A percentile compares a stretch with the other conserved stretches of the same genome.
Evolutionary conservation across 1,140 invertebrate species (phyloP).

Genomic region (Diabrotica undecimpunctata): DNA sequence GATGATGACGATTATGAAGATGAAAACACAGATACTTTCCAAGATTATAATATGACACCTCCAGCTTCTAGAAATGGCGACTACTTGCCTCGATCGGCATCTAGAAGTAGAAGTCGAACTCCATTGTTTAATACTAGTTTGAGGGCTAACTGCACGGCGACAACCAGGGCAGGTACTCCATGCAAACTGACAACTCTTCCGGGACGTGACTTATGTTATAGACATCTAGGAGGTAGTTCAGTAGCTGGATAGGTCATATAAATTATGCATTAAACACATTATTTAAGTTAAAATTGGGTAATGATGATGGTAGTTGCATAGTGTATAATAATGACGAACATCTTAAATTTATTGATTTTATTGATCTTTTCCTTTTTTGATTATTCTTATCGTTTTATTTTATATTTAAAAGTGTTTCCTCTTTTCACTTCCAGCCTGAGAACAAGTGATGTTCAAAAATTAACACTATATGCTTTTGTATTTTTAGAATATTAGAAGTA

Average conservation of each 20-base stretch:
- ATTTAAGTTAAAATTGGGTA: too few relatives aligned
- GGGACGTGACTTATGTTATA: slow-evolving; percentile 41
- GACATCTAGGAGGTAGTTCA: slow-evolving; percentile 41
- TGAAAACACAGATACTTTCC: slow-evolving; percentile 27
- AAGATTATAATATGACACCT: slow-evolving; percentile 36
- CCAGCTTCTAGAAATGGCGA: slow-evolving; percentile 37
- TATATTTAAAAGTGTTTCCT: too few relatives aligned
- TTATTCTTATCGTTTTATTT: too few relatives aligned
- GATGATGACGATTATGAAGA: slow-evolving; percentile 13
- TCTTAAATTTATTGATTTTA: too few relatives aligned
- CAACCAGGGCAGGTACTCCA: slow-evolving; percentile 40
- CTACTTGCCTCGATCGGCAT: slow-evolving; percentile 26
- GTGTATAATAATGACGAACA: too few relatives aligned
- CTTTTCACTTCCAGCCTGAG: background rate
- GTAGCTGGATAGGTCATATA: slow-evolving; percentile 28
- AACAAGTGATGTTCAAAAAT: slow-evolving; percentile 15
- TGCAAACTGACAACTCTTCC: slow-evolving; percentile 37
- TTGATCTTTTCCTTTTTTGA: too few relatives aligned
- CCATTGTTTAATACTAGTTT: slow-evolving; percentile 31
- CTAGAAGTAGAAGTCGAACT: slow-evolving; percentile 36
- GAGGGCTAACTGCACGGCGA: slow-evolving; percentile 34
- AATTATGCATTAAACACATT: background rate
- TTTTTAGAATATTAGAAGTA: slow-evolving; percentile 21
- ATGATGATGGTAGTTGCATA: too few relatives aligned
- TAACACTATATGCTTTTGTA: slow-evolving; percentile 19